Evolutionary conservation across 2,797 vertebrate genomes (phyloP).

Genomic region (Lerista edwardsae): DNA sequence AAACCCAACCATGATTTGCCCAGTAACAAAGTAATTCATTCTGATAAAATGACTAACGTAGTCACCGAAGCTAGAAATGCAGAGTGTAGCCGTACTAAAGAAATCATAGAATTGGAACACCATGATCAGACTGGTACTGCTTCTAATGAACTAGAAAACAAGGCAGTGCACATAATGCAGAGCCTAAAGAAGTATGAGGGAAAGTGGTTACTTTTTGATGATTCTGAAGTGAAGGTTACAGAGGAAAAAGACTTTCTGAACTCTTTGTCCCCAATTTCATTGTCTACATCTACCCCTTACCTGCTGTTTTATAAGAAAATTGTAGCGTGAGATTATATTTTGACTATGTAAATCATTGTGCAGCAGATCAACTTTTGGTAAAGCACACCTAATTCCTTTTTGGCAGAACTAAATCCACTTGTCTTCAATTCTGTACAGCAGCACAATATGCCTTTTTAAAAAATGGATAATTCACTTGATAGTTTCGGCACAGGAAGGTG

Average conservation of each 20-base stretch:
- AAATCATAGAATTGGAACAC: slow-evolving; percentile 49
- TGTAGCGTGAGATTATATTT: slow-evolving; percentile 74
- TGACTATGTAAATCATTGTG: slow-evolving; percentile 72
- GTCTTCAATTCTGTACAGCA: slow-evolving; percentile 66
- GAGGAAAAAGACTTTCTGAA: slow-evolving; percentile 93
- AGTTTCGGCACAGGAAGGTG: slow-evolving; percentile 68
- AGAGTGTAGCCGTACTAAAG: slow-evolving; percentile 58
- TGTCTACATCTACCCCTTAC: slow-evolving; percentile 94
- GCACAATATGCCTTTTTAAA: slow-evolving; percentile 63
- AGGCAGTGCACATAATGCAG: slow-evolving; percentile 70
- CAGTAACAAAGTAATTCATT: slow-evolving; percentile 75
- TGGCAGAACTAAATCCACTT: slow-evolving; percentile 61
- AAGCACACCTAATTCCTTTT: slow-evolving; percentile 63
- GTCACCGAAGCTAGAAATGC: slow-evolving; percentile 70
- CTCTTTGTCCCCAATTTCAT: slow-evolving; percentile 88
- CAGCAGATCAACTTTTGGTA: slow-evolving; percentile 55
- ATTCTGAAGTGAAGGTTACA: slow-evolving; percentile 93
- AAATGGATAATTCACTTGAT: slow-evolving; percentile 38
- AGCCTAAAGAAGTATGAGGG: slow-evolving; percentile 90
- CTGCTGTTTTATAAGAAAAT: slow-evolving; percentile 94
- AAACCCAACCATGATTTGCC: slow-evolving; percentile 84
- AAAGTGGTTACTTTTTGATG: slow-evolving; percentile 97
- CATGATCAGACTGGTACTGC: slow-evolving; percentile 27
- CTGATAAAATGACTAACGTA: slow-evolving; percentile 76
- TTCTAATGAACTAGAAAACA: slow-evolving; percentile 66